phyloP scores from a whole-genome alignment of 2,888 invertebrate genomes.

The Conistra vaccinii region DNA sequence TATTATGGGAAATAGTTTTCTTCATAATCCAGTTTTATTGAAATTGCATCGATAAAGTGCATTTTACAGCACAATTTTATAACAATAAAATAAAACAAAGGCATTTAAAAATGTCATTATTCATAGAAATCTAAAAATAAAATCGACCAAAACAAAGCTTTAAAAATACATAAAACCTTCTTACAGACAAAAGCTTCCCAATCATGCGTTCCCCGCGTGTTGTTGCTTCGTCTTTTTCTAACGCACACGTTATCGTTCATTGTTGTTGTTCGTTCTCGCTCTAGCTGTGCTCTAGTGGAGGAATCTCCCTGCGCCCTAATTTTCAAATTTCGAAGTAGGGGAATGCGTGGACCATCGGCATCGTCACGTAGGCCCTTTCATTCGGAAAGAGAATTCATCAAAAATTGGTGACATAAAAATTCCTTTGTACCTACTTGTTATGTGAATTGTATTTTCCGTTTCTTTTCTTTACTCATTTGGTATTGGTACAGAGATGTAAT shows the following conservation, averaged over 20 bases:
- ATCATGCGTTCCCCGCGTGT: constrained; percentile 71
- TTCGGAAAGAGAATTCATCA: constrained; percentile 21
- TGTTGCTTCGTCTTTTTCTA: constrained; percentile 69
- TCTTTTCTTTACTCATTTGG: too few relatives aligned
- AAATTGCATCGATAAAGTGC: neutral
- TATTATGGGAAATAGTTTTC: neutral
- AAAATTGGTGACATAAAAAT: constrained; percentile 14
- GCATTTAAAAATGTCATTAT: neutral
- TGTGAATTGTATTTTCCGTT: constrained; percentile 8
- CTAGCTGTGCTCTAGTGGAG: constrained; percentile 14
- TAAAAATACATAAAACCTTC: neutral
- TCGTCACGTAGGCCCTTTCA: constrained; percentile 61
- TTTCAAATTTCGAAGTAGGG: constrained; percentile 46
- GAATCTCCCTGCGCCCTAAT: constrained; percentile 46
- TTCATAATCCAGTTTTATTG: neutral
- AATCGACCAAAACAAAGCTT: constrained; percentile 25
- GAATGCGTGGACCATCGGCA: constrained; percentile 26
- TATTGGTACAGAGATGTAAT: neutral
- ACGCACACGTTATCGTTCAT: constrained; percentile 27
- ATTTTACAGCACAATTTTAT: constrained; percentile 10
- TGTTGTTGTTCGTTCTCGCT: constrained; percentile 68
- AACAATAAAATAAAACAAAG: constrained; percentile 2
- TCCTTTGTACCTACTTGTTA: constrained; percentile 7
- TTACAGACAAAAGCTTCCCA: constrained; percentile 44
- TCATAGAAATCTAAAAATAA: constrained; percentile 26